Conservation (phyloP, 2,888 invertebrate species). For the Phasia obesa region DNA sequence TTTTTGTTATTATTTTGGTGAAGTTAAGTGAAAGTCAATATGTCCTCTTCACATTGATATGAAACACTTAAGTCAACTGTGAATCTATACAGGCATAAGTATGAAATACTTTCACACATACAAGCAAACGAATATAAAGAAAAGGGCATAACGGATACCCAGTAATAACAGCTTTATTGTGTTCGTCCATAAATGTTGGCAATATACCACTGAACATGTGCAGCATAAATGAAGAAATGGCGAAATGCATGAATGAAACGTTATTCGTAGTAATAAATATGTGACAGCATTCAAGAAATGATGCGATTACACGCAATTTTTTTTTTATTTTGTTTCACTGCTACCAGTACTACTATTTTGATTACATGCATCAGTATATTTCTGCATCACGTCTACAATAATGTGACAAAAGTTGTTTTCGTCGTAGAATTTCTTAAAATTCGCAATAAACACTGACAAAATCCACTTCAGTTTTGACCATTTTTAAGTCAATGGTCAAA, state of each 20-base stretch:
- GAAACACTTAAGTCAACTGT: slow-evolving; percentile 59
- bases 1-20: background rate
- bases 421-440: slow-evolving; percentile 42
- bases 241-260: slow-evolving; percentile 40
- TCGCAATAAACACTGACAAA: slow-evolving; percentile 47
- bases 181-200: slow-evolving; percentile 38
- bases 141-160: too few relatives aligned
- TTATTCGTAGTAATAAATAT: slow-evolving; percentile 35
- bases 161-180: background rate
- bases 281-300: slow-evolving; percentile 47
- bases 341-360: slow-evolving; percentile 9
- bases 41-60: slow-evolving; percentile 44
- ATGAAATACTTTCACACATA: background rate
- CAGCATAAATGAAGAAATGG: slow-evolving; percentile 35
- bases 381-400: slow-evolving; percentile 73
- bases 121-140: background rate
- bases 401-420: slow-evolving; percentile 79
- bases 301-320: slow-evolving; percentile 58
- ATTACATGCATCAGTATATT: slow-evolving; percentile 66
- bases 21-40: slow-evolving; percentile 43
- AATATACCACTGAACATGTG: slow-evolving; percentile 37
- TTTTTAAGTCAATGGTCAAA: too few relatives aligned
- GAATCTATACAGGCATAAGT: background rate
- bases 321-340: slow-evolving; percentile 19
- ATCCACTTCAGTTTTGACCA: slow-evolving; percentile 54